A percentile compares a stretch with the other conserved stretches of the same genome.
Evolutionary conservation across 2,888 invertebrate genomes (phyloP).

Genomic region (Epsilonema sp.): DNA sequence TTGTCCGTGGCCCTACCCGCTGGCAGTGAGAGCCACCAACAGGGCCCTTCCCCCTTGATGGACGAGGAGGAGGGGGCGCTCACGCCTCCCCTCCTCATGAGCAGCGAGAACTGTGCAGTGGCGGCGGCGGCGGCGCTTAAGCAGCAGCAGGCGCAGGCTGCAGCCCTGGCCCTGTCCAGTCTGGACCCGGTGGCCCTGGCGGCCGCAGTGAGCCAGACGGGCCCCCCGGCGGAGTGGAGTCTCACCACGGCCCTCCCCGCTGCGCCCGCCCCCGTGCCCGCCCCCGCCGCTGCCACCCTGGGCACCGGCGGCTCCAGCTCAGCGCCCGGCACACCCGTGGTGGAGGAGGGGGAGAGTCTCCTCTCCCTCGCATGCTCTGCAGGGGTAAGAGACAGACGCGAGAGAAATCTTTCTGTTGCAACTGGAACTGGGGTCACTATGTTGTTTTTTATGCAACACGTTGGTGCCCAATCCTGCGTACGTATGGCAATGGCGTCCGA

Average conservation of each 20-base stretch:
- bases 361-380: slow-evolving; percentile 88
- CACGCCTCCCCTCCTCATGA: neutral
- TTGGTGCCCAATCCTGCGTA: too few relatives aligned
- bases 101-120: neutral
- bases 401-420: too few relatives aligned
- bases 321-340: slow-evolving; percentile 27
- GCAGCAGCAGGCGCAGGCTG: too few relatives aligned
- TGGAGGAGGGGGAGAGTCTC: slow-evolving; percentile 87
- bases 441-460: too few relatives aligned
- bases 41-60: too few relatives aligned
- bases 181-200: neutral
- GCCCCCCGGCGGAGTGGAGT: neutral
- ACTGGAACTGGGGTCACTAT: too few relatives aligned
- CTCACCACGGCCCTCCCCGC: neutral
- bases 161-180: too few relatives aligned
- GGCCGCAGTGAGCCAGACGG: neutral
- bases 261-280: neutral
- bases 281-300: neutral
- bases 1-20: too few relatives aligned
- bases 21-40: too few relatives aligned
- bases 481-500: too few relatives aligned
- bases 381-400: too few relatives aligned
- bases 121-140: neutral
- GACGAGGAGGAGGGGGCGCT: neutral
- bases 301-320: neutral